These are phyloP conservation scores for Trichomycterus rosablanca DNA, from an alignment of 2,113 vertebrate species.

Conservation along the genomic window DNA sequence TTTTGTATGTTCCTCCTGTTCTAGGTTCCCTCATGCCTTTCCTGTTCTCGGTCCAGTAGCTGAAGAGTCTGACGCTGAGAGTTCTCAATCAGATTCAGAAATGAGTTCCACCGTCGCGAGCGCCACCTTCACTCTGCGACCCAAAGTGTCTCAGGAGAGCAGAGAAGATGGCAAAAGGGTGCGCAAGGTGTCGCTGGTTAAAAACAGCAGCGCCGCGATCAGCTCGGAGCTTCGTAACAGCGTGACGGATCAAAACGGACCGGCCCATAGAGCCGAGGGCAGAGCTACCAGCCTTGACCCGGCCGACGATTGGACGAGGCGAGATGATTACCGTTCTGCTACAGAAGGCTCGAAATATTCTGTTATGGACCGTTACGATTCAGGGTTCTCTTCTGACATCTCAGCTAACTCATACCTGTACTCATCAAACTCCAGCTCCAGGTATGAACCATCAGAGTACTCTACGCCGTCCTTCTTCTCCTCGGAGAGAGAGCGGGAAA, in stretches of 20 bases:
- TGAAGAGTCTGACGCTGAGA: constrained; percentile 26
- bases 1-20: not conserved
- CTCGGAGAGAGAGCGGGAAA: constrained; percentile 24
- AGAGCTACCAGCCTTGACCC: constrained; percentile 1
- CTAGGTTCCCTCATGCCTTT: constrained; percentile 42
- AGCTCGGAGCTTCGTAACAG: not conserved
- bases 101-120: constrained; percentile 48
- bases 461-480: constrained; percentile 10
- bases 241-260: constrained; percentile 2
- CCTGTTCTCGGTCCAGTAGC: not conserved
- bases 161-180: constrained; percentile 58
- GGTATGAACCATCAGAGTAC: not conserved
- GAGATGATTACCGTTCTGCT: constrained; percentile 18
- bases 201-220: not conserved
- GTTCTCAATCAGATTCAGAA: constrained; percentile 20
- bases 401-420: constrained; percentile 3
- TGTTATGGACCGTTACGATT: too few relatives aligned
- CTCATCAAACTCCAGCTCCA: constrained; percentile 17
- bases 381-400: not conserved
- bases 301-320: constrained; percentile 43
- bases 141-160: not conserved
- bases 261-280: not conserved
- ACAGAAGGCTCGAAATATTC: too few relatives aligned
- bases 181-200: constrained; percentile 70
- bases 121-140: constrained; percentile 54